Base-by-base conservation (phyloP, 2,797 vertebrate species). In the Oreortyx pictus region DNA sequence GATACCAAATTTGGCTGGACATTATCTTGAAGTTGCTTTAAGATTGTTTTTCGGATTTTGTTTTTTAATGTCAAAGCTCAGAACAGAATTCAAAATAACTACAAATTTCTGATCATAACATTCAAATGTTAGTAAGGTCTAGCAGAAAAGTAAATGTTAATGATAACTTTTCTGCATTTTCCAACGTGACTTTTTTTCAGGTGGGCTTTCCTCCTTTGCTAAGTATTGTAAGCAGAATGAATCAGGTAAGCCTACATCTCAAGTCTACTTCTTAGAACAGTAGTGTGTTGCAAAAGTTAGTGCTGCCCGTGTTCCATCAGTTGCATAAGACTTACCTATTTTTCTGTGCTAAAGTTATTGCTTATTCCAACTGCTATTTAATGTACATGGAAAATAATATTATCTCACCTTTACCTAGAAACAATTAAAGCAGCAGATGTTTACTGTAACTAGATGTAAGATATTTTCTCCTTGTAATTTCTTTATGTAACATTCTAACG, bases 131-230 rank as follows among this genome's bases (percentile, higher is more conserved):
- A 20, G 3, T 37, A 18, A 2, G 0, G 89, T 73, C 56, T 66
- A 84, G 86, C 57, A 73, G 18, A 79, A 82, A 7, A 85, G 57
- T 46, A 87, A 77, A 37, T 41, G 2, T 75, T 95, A 73, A 15
- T 89, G 61, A 68, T 81, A 56, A 70, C 44, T 31, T 60, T 89
- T 72, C 88, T 75, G 27, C 49, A 65, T 83, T 91, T 96, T 68
- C 79, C 18, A 70, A 57, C 14, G 76, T 92, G 6, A 56, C 41
- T 89, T 90, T 92, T 92, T 94, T 97, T 93, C 96, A 99, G 99
- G 95, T 99, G 89, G 99, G 99, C 65, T 99, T 99, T 96, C 99
- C 99, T 82, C 99, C 99, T 33, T 98, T 99, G 93, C 97, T 99
- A 50, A 99, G 98, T 95, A 99, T 99, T 68, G 98, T 99, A 87